A percentile compares a stretch with the other conserved stretches of the same genome.
phyloP scores from a whole-genome alignment of 2,797 vertebrate species.

The Graptemys geographica region DNA sequence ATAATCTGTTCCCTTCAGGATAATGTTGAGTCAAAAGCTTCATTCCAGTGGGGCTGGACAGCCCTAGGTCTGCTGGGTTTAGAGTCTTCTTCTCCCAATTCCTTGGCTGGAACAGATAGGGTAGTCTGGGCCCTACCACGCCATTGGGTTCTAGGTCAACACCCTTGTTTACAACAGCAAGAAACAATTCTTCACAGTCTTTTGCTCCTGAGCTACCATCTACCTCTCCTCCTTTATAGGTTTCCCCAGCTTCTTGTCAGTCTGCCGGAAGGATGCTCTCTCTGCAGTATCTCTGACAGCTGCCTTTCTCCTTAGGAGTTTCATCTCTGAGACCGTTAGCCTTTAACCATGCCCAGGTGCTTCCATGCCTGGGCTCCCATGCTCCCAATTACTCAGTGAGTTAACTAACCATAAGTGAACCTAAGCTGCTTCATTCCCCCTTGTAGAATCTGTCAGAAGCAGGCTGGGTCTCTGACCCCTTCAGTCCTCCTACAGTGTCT shows the following conservation, averaged over 20 bases:
- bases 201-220: neutral
- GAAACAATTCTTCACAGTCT: neutral
- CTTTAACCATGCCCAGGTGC: neutral
- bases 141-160: neutral
- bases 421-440: neutral
- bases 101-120: no score
- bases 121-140: neutral
- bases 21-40: neutral
- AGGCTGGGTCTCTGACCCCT: neutral
- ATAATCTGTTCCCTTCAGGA: neutral
- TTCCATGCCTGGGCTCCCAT: neutral
- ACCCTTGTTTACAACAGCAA: neutral
- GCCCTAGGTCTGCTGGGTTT: neutral
- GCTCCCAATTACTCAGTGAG: no score
- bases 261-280: neutral
- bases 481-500: neutral
- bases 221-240: neutral
- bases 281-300: neutral
- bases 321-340: neutral
- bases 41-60: neutral
- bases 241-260: neutral
- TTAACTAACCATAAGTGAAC: neutral
- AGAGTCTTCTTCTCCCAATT: no score
- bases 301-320: neutral
- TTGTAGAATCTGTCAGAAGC: neutral